phyloP scores from a whole-genome alignment of 2,797 vertebrate genomes.

The Neopelma chrysocephalum region DNA sequence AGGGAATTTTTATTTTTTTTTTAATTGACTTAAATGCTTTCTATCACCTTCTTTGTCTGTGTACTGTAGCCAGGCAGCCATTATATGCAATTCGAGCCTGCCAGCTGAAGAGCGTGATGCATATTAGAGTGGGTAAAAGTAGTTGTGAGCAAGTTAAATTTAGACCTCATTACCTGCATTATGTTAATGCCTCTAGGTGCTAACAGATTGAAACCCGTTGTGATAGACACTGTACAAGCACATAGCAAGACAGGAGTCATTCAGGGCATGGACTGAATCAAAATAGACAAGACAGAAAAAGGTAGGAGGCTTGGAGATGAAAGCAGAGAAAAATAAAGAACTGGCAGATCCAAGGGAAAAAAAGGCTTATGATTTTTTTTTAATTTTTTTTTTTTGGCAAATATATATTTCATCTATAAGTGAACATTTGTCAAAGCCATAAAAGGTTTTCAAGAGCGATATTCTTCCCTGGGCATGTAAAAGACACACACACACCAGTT shows the following conservation, averaged over 20 bases:
- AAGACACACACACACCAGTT: neutral
- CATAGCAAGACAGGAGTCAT: conserved; percentile 49
- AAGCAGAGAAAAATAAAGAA: conserved; percentile 58
- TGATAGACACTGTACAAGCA: conserved; percentile 52
- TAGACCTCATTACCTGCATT: conserved; percentile 66
- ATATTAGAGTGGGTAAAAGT: conserved; percentile 52
- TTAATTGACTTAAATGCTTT: conserved; percentile 32
- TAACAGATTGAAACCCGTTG: conserved; percentile 35
- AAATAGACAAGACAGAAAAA: conserved; percentile 53
- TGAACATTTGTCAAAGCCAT: conserved; percentile 17
- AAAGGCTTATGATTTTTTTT: neutral
- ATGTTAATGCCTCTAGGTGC: conserved; percentile 65
- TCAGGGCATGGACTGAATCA: conserved; percentile 56
- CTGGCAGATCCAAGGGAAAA: conserved; percentile 13
- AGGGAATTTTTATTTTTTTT: neutral
- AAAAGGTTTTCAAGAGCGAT: neutral
- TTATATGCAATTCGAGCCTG: conserved; percentile 27
- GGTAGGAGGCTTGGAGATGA: conserved; percentile 52
- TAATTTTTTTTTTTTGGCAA: neutral
- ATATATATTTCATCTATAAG: conserved; percentile 28
- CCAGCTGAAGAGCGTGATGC: conserved; percentile 32
- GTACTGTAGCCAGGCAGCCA: conserved; percentile 34
- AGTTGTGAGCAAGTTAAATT: conserved; percentile 63
- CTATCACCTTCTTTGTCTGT: conserved; percentile 6
- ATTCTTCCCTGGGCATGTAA: neutral